Percentiles rank a stretch among this genome's conserved stretches.
Evolutionary conservation across 2,888 invertebrate species (phyloP).

Genomic region (Seira sanloemensis): DNA sequence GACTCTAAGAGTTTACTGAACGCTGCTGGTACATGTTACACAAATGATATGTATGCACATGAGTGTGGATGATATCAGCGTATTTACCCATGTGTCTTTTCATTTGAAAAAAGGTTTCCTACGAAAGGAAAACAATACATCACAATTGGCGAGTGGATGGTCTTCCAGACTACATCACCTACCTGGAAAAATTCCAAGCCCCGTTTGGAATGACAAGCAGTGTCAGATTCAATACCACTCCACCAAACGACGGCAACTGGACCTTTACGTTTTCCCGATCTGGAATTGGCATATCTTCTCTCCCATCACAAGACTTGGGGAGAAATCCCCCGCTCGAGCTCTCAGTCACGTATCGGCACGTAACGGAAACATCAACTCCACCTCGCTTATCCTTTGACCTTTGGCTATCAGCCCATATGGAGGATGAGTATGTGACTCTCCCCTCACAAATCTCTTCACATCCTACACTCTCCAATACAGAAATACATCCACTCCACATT

Average conservation of each 20-base stretch:
- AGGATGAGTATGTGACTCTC: conserved; percentile 59
- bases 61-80: not conserved
- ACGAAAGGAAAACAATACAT: conserved; percentile 55
- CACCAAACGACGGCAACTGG: conserved; percentile 48
- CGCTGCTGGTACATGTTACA: not conserved
- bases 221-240: conserved; percentile 48
- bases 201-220: conserved; percentile 59
- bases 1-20: not conserved
- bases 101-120: conserved; percentile 58
- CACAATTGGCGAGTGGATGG: conserved; percentile 66
- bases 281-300: not conserved
- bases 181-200: conserved; percentile 66
- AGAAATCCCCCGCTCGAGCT: conserved; percentile 26
- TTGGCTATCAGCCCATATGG: conserved; percentile 40
- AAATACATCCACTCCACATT: not conserved
- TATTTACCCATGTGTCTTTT: not conserved
- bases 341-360: conserved; percentile 29
- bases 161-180: conserved; percentile 60
- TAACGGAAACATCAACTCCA: not conserved
- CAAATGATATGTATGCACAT: not conserved
- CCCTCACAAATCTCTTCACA: conserved; percentile 57
- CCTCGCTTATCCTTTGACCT: conserved; percentile 54
- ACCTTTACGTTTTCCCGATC: conserved; percentile 22
- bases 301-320: not conserved
- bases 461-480: conserved; percentile 5